Percentiles rank a stretch among this genome's conserved stretches.
Conservation (phyloP, 1,140 invertebrate species). For the Onthophagus taurus region DNA sequence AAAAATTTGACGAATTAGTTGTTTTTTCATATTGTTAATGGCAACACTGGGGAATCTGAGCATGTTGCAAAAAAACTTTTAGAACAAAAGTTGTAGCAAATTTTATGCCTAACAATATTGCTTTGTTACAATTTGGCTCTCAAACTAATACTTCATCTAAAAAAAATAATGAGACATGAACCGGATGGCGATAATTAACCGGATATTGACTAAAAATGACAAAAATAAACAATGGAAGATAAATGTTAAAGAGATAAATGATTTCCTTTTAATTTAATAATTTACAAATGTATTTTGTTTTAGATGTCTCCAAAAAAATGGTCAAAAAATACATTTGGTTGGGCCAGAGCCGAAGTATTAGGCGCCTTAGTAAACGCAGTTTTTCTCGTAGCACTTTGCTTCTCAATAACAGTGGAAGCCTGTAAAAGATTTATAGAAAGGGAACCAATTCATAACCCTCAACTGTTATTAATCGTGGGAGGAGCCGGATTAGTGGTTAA, state of each 20-base stretch:
- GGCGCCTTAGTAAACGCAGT: slow-evolving; percentile 89
- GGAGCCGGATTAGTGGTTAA: slow-evolving; percentile 73
- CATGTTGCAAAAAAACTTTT: too few species aligned
- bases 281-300: background rate
- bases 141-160: too few species aligned
- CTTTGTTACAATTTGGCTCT: too few species aligned
- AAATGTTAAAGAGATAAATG: background rate
- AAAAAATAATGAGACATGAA: too few species aligned
- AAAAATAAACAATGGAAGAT: too few species aligned
- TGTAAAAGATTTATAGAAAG: slow-evolving; percentile 81
- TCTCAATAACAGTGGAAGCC: slow-evolving; percentile 85
- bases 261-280: background rate
- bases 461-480: slow-evolving; percentile 68
- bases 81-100: too few species aligned
- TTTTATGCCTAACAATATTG: too few species aligned
- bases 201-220: too few species aligned
- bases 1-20: too few species aligned
- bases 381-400: slow-evolving; percentile 86
- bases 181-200: too few species aligned
- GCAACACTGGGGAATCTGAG: too few species aligned
- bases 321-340: slow-evolving; percentile 92
- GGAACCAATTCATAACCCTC: slow-evolving; percentile 71
- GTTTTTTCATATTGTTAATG: too few species aligned
- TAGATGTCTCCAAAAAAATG: slow-evolving; percentile 93
- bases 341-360: slow-evolving; percentile 87